phyloP scores from a whole-genome alignment of 2,888 invertebrate species.

The Ormyrus thymus region DNA sequence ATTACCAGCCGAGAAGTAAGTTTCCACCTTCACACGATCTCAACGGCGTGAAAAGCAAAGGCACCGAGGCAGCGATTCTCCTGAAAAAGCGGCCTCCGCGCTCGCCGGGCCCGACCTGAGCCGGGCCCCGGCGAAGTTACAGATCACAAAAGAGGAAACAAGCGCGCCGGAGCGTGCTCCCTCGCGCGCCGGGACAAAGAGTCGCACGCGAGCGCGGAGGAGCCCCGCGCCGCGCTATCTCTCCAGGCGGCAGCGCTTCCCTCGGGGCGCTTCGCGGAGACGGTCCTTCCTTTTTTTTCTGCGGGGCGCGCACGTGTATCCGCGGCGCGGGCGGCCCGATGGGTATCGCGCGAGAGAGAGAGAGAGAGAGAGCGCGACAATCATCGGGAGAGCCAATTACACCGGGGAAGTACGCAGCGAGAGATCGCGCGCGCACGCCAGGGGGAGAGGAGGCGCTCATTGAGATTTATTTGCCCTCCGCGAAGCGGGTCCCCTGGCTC shows the following conservation, averaged over 20 bases:
- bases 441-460: conserved; percentile 54
- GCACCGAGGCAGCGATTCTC: conserved; percentile 2
- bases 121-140: no score
- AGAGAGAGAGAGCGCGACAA: conserved; percentile 64
- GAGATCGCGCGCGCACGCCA: conserved; percentile 13
- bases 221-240: no score
- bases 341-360: no score
- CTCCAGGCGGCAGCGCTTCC: no score
- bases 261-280: no score
- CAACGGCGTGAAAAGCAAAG: not conserved
- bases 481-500: not conserved
- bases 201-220: no score
- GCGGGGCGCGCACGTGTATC: not conserved
- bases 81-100: not conserved
- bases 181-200: no score
- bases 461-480: conserved; percentile 65
- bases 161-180: no score
- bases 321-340: not conserved
- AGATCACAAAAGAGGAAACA: no score
- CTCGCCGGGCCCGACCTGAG: not conserved
- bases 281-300: no score
- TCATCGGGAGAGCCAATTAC: conserved; percentile 71
- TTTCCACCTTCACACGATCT: no score
- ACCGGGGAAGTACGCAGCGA: conserved; percentile 59
- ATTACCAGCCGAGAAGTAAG: no score